These are phyloP conservation scores for Heliocidaris erythrogramma DNA, from an alignment of 35 echinoderm and acorn worm genomes.

Conservation along the genomic window DNA sequence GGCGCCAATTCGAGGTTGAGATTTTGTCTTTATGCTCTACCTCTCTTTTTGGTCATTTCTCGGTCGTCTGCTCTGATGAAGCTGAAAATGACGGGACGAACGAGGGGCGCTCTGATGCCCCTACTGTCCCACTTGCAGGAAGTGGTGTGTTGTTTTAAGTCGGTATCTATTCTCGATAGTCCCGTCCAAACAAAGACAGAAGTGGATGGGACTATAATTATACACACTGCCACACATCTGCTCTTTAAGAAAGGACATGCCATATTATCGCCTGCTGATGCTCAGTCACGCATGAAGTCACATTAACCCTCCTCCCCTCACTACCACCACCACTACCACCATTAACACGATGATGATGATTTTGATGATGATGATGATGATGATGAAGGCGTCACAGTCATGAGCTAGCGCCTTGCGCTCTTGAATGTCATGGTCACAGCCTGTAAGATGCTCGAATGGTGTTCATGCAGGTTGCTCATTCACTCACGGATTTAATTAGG, in stretches of 20 bases:
- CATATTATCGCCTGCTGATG: neutral
- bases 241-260: neutral
- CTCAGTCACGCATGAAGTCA: neutral
- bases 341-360: neutral
- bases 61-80: conserved; percentile 34
- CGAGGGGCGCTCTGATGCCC: neutral
- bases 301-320: neutral
- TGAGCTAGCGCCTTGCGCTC: neutral
- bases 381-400: neutral
- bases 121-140: conserved; percentile 21
- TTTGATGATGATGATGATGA: conserved; percentile 10
- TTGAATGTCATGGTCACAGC: neutral
- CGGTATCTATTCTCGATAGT: neutral
- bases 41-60: neutral
- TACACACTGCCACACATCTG: neutral
- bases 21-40: conserved; percentile 30
- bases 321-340: neutral
- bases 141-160: conserved; percentile 43
- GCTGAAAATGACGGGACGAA: neutral
- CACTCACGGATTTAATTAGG: neutral
- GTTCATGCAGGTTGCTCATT: neutral
- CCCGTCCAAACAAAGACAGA: neutral
- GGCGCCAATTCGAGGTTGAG: conserved; percentile 47
- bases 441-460: neutral
- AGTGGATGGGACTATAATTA: conserved; percentile 17